Conservation (phyloP, 2,113 vertebrate species). For the Phrynosoma platyrhinos region DNA sequence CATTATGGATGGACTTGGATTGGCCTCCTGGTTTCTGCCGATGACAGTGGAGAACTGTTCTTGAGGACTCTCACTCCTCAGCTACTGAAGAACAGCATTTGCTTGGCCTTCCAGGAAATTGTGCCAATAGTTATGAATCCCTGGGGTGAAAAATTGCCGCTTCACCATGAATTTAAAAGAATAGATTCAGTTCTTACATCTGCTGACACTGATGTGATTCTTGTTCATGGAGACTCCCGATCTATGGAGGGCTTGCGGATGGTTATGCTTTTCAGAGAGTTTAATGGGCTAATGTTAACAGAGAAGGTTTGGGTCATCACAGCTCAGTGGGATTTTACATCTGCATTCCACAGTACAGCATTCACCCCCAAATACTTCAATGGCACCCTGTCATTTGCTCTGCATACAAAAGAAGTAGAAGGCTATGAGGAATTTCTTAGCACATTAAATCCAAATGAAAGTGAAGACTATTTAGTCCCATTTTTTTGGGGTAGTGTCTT, state of each 20-base stretch:
- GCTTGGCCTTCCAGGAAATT: not conserved
- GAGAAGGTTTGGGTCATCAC: not conserved
- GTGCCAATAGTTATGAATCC: not conserved
- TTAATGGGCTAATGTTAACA: not conserved
- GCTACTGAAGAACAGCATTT: not conserved
- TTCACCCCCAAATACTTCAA: not conserved
- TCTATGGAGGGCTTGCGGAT: not conserved
- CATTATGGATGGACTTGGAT: slow-evolving; percentile 4
- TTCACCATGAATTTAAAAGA: not conserved
- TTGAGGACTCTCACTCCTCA: not conserved
- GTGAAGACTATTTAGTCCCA: not conserved
- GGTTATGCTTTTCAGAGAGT: not conserved
- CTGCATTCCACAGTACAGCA: not conserved
- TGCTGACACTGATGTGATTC: not conserved
- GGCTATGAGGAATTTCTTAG: not conserved
- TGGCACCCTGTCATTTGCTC: not conserved
- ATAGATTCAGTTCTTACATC: not conserved
- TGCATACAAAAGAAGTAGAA: not conserved
- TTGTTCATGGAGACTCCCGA: not conserved
- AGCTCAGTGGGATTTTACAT: not conserved
- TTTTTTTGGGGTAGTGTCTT: not conserved
- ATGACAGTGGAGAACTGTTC: not conserved
- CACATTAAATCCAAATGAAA: not conserved
- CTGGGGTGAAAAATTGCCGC: not conserved
- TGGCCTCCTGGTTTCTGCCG: not conserved